Evolutionary conservation across 2,113 vertebrate genomes (phyloP).

Genomic region (Coptodon rendalli): DNA sequence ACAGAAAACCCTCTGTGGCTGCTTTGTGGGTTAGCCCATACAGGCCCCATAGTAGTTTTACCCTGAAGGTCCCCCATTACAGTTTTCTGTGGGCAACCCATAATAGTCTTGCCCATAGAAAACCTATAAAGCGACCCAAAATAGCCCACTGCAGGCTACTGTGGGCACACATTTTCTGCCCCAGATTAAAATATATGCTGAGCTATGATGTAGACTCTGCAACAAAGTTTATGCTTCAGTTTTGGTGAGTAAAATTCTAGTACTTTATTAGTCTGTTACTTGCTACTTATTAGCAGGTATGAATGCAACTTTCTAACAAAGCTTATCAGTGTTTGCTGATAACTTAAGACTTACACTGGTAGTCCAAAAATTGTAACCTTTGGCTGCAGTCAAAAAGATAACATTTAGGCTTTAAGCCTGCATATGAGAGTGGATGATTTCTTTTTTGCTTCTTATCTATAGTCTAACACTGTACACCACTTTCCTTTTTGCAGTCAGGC

Average conservation of each 20-base stretch:
- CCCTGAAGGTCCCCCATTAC: neutral
- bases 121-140: neutral
- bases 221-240: neutral
- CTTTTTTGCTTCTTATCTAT: neutral
- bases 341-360: neutral
- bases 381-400: neutral
- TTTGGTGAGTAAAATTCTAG: neutral
- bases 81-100: neutral
- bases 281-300: neutral
- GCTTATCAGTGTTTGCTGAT: neutral
- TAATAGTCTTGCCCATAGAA: neutral
- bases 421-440: neutral
- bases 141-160: accelerated
- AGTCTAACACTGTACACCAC: neutral
- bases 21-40: neutral
- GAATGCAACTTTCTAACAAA: neutral
- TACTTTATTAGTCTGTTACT: neutral
- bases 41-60: neutral
- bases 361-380: neutral
- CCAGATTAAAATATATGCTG: neutral
- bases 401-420: neutral
- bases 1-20: neutral
- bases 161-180: neutral
- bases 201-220: neutral
- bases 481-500: neutral